phyloP scores from a whole-genome alignment of 1,140 invertebrate genomes.

The Anastatus disparis region DNA sequence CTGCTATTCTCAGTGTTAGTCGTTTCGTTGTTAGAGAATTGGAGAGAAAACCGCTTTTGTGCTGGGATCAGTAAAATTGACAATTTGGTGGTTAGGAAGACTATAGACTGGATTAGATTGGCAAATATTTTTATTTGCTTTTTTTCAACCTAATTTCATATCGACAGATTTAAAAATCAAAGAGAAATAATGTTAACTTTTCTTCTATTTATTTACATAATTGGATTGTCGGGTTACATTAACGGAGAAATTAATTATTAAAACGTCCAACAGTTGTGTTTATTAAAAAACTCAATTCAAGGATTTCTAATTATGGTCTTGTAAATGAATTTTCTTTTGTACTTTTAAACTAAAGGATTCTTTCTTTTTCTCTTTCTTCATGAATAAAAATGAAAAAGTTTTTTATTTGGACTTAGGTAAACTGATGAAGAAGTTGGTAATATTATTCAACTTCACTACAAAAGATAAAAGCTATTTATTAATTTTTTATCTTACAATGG shows the following conservation, averaged over 20 bases:
- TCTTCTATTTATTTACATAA: no score
- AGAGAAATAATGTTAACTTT: no score
- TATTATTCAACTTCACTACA: slow-evolving; percentile 25
- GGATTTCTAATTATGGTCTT: slow-evolving; percentile 32
- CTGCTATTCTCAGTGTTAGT: no score
- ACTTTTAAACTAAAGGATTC: background rate
- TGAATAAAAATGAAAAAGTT: slow-evolving; percentile 40
- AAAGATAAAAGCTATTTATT: slow-evolving; percentile 21
- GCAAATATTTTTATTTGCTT: no score
- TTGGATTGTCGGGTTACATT: no score
- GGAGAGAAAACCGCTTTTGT: background rate
- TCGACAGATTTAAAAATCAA: no score
- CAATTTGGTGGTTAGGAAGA: background rate
- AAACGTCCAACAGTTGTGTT: no score
- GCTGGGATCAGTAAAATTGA: background rate
- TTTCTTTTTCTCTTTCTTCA: background rate
- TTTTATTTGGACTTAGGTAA: slow-evolving; percentile 27
- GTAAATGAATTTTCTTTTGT: slow-evolving; percentile 39
- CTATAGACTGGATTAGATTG: no score
- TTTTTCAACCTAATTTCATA: no score
- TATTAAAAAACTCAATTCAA: slow-evolving; percentile 3
- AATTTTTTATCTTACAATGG: slow-evolving; percentile 12
- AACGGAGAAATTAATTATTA: no score
- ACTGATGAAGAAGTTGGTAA: slow-evolving; percentile 17
- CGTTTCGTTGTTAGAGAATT: no score